phyloP scores from a whole-genome alignment of 1,140 invertebrate species.

The Tetramorium parvispinum region DNA sequence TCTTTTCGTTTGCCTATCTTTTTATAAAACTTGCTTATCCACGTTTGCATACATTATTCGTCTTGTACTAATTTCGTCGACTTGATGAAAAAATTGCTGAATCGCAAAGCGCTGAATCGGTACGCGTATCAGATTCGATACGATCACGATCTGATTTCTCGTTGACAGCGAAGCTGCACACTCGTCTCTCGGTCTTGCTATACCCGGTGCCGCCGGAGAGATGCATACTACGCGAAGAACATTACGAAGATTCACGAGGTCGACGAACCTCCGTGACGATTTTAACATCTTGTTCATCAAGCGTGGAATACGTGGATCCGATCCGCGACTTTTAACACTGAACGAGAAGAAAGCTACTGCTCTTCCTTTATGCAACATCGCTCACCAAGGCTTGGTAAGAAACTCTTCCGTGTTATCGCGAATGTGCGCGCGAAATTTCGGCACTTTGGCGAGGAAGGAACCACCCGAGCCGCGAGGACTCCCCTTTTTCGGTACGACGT shows the following conservation, averaged over 20 bases:
- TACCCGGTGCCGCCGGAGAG: not conserved
- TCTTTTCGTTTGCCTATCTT: not conserved
- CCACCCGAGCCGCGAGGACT: constrained; percentile 82
- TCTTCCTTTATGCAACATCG: not conserved
- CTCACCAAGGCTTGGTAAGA: not conserved
- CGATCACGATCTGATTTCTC: constrained; percentile 36
- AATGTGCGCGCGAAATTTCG: not conserved
- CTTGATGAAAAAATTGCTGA: constrained; percentile 24
- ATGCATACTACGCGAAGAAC: constrained; percentile 43
- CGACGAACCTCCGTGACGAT: not conserved
- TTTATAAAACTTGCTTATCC: not conserved
- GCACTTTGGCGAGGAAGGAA: not conserved
- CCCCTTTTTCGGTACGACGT: constrained; percentile 81
- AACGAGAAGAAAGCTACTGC: not conserved
- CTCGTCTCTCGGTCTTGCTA: not conserved
- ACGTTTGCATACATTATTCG: constrained; percentile 13
- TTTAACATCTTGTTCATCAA: not conserved
- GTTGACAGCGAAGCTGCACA: constrained; percentile 25
- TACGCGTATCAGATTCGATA: constrained; percentile 6
- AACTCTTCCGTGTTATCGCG: not conserved
- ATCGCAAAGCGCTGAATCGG: constrained; percentile 20
- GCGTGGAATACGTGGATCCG: not conserved
- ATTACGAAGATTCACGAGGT: not conserved
- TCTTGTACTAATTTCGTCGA: constrained; percentile 9
- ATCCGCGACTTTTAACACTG: not conserved